Percentiles rank a stretch among this genome's conserved stretches.
phyloP scores from a whole-genome alignment of 2,113 vertebrate species.

The Clupea harengus region DNA sequence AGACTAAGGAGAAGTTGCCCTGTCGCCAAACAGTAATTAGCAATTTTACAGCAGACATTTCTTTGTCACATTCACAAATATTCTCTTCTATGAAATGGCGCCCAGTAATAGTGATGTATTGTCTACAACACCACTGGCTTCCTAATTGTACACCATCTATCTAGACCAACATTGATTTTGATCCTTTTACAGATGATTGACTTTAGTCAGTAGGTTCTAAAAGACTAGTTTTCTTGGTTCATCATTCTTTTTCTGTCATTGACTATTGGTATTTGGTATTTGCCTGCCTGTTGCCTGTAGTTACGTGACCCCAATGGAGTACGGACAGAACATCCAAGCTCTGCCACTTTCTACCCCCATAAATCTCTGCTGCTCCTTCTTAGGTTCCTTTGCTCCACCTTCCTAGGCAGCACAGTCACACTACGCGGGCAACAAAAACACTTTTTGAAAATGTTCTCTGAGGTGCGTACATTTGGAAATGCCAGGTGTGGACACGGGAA shows the following conservation, averaged over 20 bases:
- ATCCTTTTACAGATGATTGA: neutral
- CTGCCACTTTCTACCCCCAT: neutral
- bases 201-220: neutral
- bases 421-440: too few relatives aligned
- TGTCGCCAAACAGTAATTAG: neutral
- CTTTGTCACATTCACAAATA: neutral
- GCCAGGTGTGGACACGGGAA: too few relatives aligned
- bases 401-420: neutral
- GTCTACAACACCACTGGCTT: too few relatives aligned
- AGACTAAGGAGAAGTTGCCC: neutral
- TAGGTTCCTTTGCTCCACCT: neutral
- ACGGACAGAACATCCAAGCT: neutral
- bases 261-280: neutral
- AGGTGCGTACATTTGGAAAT: too few relatives aligned
- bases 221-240: neutral
- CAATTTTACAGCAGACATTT: neutral
- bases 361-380: neutral
- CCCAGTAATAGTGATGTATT: too few relatives aligned
- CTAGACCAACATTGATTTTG: neutral
- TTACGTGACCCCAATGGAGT: neutral
- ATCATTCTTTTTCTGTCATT: too few relatives aligned
- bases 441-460: neutral
- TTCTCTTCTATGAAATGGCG: neutral
- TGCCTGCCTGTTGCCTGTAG: neutral
- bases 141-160: too few relatives aligned